Conservation (phyloP, 1,140 invertebrate species). For the Bombus pascuorum region DNA sequence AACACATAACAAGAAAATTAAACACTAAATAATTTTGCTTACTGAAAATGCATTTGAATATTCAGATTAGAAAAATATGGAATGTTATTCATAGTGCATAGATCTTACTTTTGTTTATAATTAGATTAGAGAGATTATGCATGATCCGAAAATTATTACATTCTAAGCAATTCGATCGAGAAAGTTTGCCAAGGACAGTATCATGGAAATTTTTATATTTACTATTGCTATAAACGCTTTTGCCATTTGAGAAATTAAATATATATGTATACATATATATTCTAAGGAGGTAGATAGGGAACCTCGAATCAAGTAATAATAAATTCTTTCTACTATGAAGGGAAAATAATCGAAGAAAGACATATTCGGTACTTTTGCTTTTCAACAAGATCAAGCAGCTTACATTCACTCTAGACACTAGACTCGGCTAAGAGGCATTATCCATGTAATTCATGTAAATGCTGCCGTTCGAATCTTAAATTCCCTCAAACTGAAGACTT, state of each 20-base stretch:
- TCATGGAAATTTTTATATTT: constrained; percentile 41
- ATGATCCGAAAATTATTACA: constrained; percentile 44
- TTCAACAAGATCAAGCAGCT: constrained; percentile 51
- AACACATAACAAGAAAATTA: constrained; percentile 23
- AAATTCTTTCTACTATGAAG: constrained; percentile 31
- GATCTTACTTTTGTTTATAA: constrained; percentile 52
- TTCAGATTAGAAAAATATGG: constrained; percentile 24
- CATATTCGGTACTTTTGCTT: constrained; percentile 58
- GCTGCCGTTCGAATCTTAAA: constrained; percentile 55
- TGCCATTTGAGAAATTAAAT: constrained; percentile 33
- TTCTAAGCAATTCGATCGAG: constrained; percentile 19
- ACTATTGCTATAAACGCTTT: constrained; percentile 33
- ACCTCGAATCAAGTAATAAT: neutral
- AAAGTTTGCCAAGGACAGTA: constrained; percentile 45
- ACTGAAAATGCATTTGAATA: constrained; percentile 52
- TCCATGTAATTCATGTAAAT: constrained; percentile 44
- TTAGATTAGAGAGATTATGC: constrained; percentile 47
- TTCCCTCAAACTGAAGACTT: constrained; percentile 50
- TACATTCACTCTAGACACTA: constrained; percentile 48
- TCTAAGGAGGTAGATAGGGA: constrained; percentile 7
- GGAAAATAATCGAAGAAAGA: constrained; percentile 20
- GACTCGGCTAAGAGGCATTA: constrained; percentile 44
- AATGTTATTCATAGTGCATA: constrained; percentile 50
- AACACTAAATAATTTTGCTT: constrained; percentile 35
- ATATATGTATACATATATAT: neutral